A percentile compares a stretch with the other conserved stretches of the same genome.
Conservation (phyloP, 2,888 invertebrate species). For the Cylindroiulus punctatus region DNA sequence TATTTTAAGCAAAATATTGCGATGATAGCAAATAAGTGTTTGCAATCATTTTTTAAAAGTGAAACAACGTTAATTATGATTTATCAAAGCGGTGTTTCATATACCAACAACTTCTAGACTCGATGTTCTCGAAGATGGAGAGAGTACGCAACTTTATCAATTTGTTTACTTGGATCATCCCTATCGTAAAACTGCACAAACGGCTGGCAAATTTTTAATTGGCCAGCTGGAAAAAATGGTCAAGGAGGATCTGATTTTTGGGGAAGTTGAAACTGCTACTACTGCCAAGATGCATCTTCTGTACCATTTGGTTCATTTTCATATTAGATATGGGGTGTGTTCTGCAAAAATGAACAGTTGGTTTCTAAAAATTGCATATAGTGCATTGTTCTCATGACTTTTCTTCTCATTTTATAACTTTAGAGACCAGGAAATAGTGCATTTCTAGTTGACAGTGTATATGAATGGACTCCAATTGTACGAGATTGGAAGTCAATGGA, state of each 20-base stretch:
- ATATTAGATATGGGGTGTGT: not conserved
- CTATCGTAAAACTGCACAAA: not conserved
- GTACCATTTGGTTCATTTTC: not conserved
- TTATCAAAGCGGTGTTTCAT: not conserved
- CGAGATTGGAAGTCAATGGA: not conserved
- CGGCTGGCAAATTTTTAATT: not conserved
- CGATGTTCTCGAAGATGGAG: not conserved
- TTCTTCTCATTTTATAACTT: not conserved
- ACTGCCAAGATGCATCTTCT: not conserved
- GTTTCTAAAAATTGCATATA: not conserved
- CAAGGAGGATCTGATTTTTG: not conserved
- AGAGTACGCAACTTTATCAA: not conserved
- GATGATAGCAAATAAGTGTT: no score
- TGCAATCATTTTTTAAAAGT: no score
- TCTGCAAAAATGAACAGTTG: not conserved
- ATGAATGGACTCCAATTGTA: not conserved
- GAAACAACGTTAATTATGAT: no score
- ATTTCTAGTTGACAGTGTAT: not conserved
- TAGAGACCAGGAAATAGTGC: not conserved
- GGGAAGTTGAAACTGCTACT: not conserved
- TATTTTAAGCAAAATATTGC: no score
- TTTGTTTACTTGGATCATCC: slow-evolving; percentile 7
- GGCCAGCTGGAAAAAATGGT: not conserved
- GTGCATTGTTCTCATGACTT: not conserved
- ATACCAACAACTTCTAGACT: not conserved